These are phyloP conservation scores for Lagopus leucura DNA, from an alignment of 2,113 vertebrate genomes.

Conservation along the genomic window DNA sequence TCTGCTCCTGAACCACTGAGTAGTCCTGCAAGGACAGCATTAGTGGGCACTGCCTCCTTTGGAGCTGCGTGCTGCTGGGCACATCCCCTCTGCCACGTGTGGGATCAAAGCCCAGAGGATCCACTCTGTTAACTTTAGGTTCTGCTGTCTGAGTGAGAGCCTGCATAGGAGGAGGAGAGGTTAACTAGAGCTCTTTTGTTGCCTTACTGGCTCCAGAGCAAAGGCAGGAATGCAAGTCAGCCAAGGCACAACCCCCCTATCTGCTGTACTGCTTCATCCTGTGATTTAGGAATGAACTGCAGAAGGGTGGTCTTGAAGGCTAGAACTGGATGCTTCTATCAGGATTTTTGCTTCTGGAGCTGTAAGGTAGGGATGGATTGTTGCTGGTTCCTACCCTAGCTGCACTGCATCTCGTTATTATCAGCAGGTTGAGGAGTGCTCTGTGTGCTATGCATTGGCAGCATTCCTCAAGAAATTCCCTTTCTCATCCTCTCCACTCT, in stretches of 20 bases:
- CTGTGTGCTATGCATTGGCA: neutral
- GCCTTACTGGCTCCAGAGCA: neutral
- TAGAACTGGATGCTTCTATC: neutral
- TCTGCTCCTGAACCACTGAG: neutral
- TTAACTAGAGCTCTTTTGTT: conserved; percentile 13
- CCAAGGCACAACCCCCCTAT: neutral
- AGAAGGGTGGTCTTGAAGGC: neutral
- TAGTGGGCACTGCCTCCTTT: neutral
- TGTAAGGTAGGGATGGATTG: neutral
- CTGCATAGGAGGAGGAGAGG: conserved; percentile 26
- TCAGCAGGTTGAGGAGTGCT: neutral
- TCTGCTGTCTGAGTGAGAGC: neutral
- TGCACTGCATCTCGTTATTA: neutral
- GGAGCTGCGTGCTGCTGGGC: neutral
- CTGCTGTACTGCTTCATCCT: neutral
- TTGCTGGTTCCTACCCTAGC: neutral
- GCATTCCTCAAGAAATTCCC: neutral
- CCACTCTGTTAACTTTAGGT: neutral
- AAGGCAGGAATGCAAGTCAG: neutral
- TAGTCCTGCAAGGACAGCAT: neutral
- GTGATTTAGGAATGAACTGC: neutral
- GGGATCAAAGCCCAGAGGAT: neutral
- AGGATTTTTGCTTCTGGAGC: conserved; percentile 9
- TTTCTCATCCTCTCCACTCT: neutral
- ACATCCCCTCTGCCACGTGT: neutral